Base-by-base conservation (phyloP, 2,888 invertebrate species). In the Adelphocoris suturalis region DNA sequence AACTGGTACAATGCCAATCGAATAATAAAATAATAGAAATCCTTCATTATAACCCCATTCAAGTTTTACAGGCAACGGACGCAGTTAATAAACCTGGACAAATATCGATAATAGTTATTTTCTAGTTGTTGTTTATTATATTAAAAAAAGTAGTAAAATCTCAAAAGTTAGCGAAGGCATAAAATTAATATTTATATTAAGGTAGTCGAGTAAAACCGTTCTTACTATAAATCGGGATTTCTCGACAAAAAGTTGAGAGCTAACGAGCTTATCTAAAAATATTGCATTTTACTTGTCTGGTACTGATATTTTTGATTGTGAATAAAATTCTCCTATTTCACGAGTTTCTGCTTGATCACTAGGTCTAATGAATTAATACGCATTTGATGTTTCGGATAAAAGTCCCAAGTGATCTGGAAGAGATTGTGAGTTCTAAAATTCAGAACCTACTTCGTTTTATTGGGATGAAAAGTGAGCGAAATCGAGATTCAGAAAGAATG, bases 1-100 rank as follows among this genome's bases (percentile, higher is more conserved):
- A 68, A 68, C 23, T 23, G 68, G 19, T 68, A 68, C 68, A 68
- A 68, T 68, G 19, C 61, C 16, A 19, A 14, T 16, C 16, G 19
- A 68, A 23, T 68, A 68, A 23, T 68, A 23, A 68, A 68, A 68
- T 68, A 68, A 68, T 68, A 68, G 23, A 68, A 68, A 68, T 68
- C 19, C 68, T 23, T 68, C 68, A 23, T 68, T 68, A 68, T 68
- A 19, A 68, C 19, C 68, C 68, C 68, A 23, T 68, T 68, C 68
- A 27, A 68, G 23, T 68, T 68, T 68, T 68, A 68, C 68, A 23
- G 23, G 57, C 57, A 16, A n/a, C n/a, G 57, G 11, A 23, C 9
- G 68, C 23, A 68, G 68, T 68, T 68, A 68, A 68, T n/a, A 57
- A n/a, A 57, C 16, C 57, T 57, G 37, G 16, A 57, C 11, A 52